These are phyloP conservation scores for Gadus chalcogrammus DNA, from an alignment of 2,113 vertebrate species.

Conservation along the genomic window DNA sequence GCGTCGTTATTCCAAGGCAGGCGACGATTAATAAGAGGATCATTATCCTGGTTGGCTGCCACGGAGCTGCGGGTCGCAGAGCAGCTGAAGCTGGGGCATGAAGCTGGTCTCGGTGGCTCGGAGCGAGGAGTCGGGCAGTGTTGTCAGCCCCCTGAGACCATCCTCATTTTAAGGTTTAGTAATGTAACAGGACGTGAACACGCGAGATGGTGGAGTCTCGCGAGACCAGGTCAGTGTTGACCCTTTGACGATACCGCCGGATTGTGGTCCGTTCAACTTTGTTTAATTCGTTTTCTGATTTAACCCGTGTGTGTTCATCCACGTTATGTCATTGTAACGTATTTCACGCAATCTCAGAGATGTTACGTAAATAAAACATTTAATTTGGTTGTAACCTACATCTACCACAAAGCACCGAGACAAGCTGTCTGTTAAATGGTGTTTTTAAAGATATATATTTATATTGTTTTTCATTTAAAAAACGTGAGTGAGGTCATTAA, in stretches of 20 bases:
- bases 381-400: conserved; percentile 17
- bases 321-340: not conserved
- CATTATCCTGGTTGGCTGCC: conserved; percentile 39
- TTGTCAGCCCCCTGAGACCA: too few relatives aligned
- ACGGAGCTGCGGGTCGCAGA: conserved; percentile 36
- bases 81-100: conserved; percentile 60
- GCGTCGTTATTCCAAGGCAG: conserved; percentile 60
- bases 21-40: conserved; percentile 63
- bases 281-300: not conserved
- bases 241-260: conserved; percentile 55
- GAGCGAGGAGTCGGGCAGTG: too few relatives aligned
- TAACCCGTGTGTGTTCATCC: not conserved
- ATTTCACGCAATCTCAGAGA: too few relatives aligned
- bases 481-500: accelerated
- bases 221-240: not conserved
- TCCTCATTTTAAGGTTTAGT: too few relatives aligned
- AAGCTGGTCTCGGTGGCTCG: not conserved
- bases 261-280: conserved; percentile 63
- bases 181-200: too few relatives aligned
- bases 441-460: conserved; percentile 1
- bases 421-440: conserved; percentile 11
- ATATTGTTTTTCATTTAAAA: too few relatives aligned
- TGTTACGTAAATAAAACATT: too few relatives aligned
- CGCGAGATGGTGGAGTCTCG: too few relatives aligned
- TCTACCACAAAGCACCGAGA: conserved; percentile 28